Conservation (phyloP, 2,888 invertebrate species). For the Dasysyrphus tricinctus region DNA sequence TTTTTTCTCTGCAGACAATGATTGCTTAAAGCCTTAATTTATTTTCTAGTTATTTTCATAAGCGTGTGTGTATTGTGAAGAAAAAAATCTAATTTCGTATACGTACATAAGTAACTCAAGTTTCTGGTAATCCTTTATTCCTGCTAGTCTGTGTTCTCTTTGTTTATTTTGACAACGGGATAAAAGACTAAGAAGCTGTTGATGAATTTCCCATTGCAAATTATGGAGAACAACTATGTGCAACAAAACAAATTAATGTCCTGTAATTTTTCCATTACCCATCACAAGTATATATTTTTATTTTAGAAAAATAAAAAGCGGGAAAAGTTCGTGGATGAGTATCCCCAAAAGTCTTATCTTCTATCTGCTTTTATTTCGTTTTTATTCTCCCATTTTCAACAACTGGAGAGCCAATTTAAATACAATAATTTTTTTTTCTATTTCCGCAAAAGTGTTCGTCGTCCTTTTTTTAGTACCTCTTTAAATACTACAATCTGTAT, state of each 20-base stretch:
- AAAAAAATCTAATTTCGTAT: no score
- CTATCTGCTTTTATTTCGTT: constrained; percentile 60
- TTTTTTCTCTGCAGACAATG: no score
- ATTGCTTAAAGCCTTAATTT: no score
- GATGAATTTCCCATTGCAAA: not conserved
- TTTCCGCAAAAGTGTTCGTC: constrained; percentile 44
- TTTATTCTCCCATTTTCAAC: constrained; percentile 55
- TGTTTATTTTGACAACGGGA: constrained; percentile 16
- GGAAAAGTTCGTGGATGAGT: constrained; percentile 27
- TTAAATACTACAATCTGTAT: constrained; percentile 55
- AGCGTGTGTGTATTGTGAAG: no score
- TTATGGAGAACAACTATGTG: constrained; percentile 17
- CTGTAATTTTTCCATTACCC: constrained; percentile 35
- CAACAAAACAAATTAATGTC: constrained; percentile 41
- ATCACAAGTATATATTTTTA: not conserved
- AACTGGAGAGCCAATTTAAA: constrained; percentile 62
- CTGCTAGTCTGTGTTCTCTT: no score
- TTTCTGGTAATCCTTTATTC: no score
- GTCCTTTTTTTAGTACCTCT: constrained; percentile 35
- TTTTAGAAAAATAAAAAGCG: no score
- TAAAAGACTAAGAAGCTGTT: not conserved
- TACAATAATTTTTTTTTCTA: constrained; percentile 49
- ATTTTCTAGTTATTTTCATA: no score
- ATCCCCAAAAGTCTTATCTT: constrained; percentile 60
- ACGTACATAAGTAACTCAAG: no score